These are phyloP conservation scores for Kryptolebias marmoratus DNA, from an alignment of 2,113 vertebrate species.

Conservation along the genomic window DNA sequence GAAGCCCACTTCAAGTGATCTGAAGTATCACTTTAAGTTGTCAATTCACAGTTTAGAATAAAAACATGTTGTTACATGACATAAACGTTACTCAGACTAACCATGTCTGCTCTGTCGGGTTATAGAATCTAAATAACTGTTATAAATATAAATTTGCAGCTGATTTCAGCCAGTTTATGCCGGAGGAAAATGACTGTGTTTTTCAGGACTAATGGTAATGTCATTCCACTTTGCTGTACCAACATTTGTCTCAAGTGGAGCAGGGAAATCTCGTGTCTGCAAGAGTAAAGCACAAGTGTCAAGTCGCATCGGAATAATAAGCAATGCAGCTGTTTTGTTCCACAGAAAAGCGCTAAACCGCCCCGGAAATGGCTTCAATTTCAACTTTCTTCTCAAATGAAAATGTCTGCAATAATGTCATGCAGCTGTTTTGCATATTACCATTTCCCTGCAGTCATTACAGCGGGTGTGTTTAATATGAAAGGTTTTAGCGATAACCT, in stretches of 20 bases:
- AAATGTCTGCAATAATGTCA: background rate
- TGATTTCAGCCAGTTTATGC: too few relatives aligned
- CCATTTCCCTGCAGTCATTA: constrained; percentile 5
- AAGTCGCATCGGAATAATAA: constrained; percentile 35
- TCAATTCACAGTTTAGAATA: too few relatives aligned
- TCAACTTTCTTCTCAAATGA: background rate
- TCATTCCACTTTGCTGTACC: constrained; percentile 4
- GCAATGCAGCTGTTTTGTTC: background rate
- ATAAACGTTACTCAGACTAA: too few relatives aligned
- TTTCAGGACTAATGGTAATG: background rate
- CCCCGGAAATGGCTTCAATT: background rate
- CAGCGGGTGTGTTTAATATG: constrained; percentile 1
- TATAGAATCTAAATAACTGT: background rate
- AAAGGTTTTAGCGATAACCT: background rate
- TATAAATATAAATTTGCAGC: background rate
- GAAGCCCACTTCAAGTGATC: too few relatives aligned
- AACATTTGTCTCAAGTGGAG: constrained; percentile 18
- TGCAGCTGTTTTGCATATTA: constrained; percentile 8
- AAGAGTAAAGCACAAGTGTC: constrained; percentile 48
- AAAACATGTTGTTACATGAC: too few relatives aligned
- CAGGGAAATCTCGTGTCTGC: constrained; percentile 12
- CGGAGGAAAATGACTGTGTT: too few relatives aligned
- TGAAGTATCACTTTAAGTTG: too few relatives aligned
- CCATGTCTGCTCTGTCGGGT: too few relatives aligned
- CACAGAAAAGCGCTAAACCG: constrained; percentile 1